Evolutionary conservation across 2,888 invertebrate species (phyloP), one percentile per base, ranked within the genome.

Genomic region (Watsonalla cultraria): DNA sequence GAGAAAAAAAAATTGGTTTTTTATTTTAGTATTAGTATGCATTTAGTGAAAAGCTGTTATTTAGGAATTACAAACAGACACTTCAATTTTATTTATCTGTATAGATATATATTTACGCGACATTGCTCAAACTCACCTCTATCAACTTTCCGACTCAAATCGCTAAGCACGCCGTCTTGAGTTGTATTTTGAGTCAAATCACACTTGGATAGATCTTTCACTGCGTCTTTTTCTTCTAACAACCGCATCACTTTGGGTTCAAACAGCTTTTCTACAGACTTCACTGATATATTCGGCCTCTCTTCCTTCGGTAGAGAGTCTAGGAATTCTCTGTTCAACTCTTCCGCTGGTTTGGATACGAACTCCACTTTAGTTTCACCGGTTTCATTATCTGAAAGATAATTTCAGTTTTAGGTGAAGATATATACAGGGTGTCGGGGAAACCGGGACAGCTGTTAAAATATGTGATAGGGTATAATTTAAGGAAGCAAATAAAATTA

Each of bases 241-340:
- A 59, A 53, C 51, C 66, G 70, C 35, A 52, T 54, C 0, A 64
- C 58, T n/a, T 59, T 55, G 2, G 56, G 57, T 5, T 74, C 74
- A n/a, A 75, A 66, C 5, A 88, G 53, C 24, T 81, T 78, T 59
- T 89, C 88, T 0, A 84, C 83, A 0, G 88, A 82, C 45, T 86
- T 86, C 6, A 87, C 80, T 0, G 76, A 76, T 2, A 88, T 81
- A 47, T 86, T 86, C 0, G 70, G 62, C 33, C 78, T 80, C 14
- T 84, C 83, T 0, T 80, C 79, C 37, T 76, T 75, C 0, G 86
- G 80, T 0, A 90, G 56, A 0, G 91, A 88, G 0, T 88, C 90
- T 5, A 91, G 60, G 57, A 90, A 90, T 53, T 91, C 90, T 24
- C 84, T 66, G 57, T 91, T 91, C 37, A 90, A 54, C 45, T 86